These are phyloP conservation scores for Gambusia affinis DNA, from an alignment of 2,113 vertebrate species.

Conservation along the genomic window DNA sequence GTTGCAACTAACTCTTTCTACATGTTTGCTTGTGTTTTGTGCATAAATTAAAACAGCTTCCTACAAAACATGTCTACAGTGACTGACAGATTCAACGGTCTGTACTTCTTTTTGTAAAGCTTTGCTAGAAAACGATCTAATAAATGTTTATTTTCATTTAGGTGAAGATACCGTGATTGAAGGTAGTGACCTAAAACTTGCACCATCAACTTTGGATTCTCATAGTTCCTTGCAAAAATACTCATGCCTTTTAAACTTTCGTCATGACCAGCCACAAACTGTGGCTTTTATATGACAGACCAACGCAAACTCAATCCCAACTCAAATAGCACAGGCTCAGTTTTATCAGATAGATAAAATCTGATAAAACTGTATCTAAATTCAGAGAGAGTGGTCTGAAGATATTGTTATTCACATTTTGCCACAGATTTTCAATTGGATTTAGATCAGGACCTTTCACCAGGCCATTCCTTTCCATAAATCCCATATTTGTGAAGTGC, in stretches of 20 bases:
- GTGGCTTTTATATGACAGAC: too few species aligned
- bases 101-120: slow-evolving; percentile 1
- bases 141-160: neutral
- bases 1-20: slow-evolving; percentile 80
- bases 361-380: too few species aligned
- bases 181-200: neutral
- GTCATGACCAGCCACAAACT: too few species aligned
- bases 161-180: neutral
- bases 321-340: too few species aligned
- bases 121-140: neutral
- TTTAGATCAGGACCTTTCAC: too few species aligned
- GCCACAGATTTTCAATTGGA: too few species aligned
- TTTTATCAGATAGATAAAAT: too few species aligned
- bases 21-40: slow-evolving; percentile 82
- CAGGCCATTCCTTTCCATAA: neutral
- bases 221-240: too few species aligned
- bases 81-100: slow-evolving; percentile 16
- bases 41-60: slow-evolving; percentile 83
- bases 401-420: too few species aligned
- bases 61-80: slow-evolving; percentile 66
- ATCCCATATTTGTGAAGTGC: neutral
- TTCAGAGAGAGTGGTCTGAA: too few species aligned
- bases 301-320: too few species aligned
- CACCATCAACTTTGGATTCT: neutral
- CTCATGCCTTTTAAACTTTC: too few species aligned